Evolutionary conservation across 2,888 invertebrate genomes (phyloP), one percentile per base, ranked within the genome.

Genomic region (Cheilosia scutellata): DNA sequence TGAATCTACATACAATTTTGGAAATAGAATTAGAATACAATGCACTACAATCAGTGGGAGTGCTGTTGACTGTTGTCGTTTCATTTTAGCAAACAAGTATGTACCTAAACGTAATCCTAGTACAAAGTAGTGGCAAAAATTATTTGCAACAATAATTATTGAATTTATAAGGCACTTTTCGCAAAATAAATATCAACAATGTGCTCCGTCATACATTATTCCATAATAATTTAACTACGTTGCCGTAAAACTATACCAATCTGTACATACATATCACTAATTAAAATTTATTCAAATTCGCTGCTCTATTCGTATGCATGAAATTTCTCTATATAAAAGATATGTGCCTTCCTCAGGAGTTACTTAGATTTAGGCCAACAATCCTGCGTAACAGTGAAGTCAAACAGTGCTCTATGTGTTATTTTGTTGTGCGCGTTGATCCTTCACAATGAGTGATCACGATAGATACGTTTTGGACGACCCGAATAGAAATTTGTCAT

Each of bases 261-360:
- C 65, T 51, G 53, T 76, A 58, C 33, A 11, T 65, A 27, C 27
- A n/a, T 40, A 16, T 33, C 9, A 11, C 57, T 65, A 84, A 78
- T 78, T 66, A 53, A 74, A 75, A 75, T 68, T 66, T 78, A 72
- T 83, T 78, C 68, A 79, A 83, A 74, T 78, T 57, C 51, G 27
- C 49, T 31, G 9, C 44, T 47, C 13, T 65, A 29, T 40, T 9
- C 16, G n/a, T 44, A 29, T 60, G 13, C 11, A 68, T 25, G 13
- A 68, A 62, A 13, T 63, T 70, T 57, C 9, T 51, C 63, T 84
- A 84, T 84, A 84, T 84, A 84, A 40, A 79, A 79, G 65, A 47
- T 7, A 7, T 9, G 3, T 11, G 47, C 29, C 11, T 31, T 63
- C 4, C 4, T 7, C 49, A 51, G 2, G 13, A 29, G 9, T 2